These are phyloP conservation scores for Brachyalestes nurse DNA, from an alignment of 2,797 vertebrate species.

Conservation along the genomic window DNA sequence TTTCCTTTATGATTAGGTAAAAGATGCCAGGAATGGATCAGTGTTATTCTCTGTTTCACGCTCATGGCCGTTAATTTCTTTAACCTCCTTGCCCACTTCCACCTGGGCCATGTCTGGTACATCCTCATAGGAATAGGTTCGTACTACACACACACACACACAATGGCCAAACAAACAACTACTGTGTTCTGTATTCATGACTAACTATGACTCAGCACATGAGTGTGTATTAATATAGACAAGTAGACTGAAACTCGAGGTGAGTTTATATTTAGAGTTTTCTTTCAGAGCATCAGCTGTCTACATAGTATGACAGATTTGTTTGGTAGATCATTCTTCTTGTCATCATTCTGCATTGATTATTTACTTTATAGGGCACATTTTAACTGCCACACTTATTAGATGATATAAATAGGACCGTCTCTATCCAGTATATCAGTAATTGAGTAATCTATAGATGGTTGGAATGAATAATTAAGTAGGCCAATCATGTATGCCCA, in stretches of 20 bases:
- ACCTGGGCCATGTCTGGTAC: constrained; percentile 84
- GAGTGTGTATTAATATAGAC: constrained; percentile 23
- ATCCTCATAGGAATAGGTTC: constrained; percentile 87
- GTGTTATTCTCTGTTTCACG: constrained; percentile 91
- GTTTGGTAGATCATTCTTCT: background rate
- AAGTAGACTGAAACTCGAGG: constrained; percentile 27
- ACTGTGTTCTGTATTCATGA: constrained; percentile 31
- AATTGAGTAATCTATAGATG: too few relatives aligned
- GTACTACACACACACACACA: constrained; percentile 55
- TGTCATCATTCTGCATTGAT: background rate
- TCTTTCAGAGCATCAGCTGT: constrained; percentile 12
- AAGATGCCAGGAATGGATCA: constrained; percentile 93
- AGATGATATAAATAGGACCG: too few relatives aligned
- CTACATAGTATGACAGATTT: constrained; percentile 15
- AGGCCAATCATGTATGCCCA: background rate
- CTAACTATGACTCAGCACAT: constrained; percentile 33
- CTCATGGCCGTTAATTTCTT: constrained; percentile 92
- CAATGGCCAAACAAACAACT: constrained; percentile 2
- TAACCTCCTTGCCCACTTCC: constrained; percentile 90
- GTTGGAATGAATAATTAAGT: too few relatives aligned
- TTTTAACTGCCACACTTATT: too few relatives aligned
- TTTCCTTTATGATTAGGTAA: constrained; percentile 81
- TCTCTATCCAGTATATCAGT: too few relatives aligned
- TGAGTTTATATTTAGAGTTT: constrained; percentile 38
- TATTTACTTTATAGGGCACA: background rate